A percentile compares a stretch with the other conserved stretches of the same genome.
These are phyloP conservation scores for Drosophila sp. DNA, from an alignment of 1,140 invertebrate species.

Conservation along the genomic window DNA sequence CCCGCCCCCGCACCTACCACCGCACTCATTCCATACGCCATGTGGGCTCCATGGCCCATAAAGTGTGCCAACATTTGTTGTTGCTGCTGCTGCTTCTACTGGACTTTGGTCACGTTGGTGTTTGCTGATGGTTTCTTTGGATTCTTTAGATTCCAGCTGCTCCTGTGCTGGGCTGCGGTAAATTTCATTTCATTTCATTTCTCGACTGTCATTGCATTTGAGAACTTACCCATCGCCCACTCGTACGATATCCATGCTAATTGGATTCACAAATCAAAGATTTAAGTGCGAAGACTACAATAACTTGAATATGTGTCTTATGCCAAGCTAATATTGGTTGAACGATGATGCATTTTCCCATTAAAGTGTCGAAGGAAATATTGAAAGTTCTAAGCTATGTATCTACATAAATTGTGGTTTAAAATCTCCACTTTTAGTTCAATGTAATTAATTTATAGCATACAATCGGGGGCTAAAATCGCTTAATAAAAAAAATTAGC, in stretches of 20 bases:
- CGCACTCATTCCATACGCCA: conserved; percentile 43
- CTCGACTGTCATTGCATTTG: conserved; percentile 59
- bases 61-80: conserved; percentile 65
- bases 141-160: conserved; percentile 26
- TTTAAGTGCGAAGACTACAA: conserved; percentile 1
- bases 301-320: background rate
- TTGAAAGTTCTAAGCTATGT: too few species aligned
- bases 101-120: conserved; percentile 47
- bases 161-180: conserved; percentile 45
- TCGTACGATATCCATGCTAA: conserved; percentile 71
- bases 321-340: background rate
- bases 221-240: conserved; percentile 34
- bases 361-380: too few species aligned
- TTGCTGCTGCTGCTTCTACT: conserved; percentile 27
- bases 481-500: too few species aligned
- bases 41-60: conserved; percentile 66
- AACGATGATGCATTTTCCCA: background rate
- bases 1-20: conserved; percentile 34
- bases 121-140: conserved; percentile 13
- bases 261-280: conserved; percentile 63
- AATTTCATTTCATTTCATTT: conserved; percentile 63
- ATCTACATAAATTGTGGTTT: too few species aligned
- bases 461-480: too few species aligned
- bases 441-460: too few species aligned
- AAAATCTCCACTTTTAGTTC: too few species aligned